Evolutionary conservation across 2,888 invertebrate species (phyloP), one percentile per base, ranked within the genome.

Genomic region (Cordylochernes scorpioides): DNA sequence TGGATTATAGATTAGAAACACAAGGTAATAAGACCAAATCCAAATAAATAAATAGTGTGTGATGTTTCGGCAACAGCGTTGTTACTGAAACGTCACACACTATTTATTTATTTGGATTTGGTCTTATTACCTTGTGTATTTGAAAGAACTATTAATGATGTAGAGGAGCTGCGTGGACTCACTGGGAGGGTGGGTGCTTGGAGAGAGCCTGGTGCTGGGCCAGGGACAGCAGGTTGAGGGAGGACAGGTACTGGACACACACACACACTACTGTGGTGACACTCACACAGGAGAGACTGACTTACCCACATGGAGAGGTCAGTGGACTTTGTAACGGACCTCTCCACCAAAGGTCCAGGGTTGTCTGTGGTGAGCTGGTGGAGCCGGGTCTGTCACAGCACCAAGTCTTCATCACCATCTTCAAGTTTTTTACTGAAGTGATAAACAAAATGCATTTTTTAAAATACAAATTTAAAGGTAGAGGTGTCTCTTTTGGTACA

Each of bases 191-290:
- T 44, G 55, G 60, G 22, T 65, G 65, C 18, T 64, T 64, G 42
- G 66, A 64, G 42, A 68, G 59, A 2, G 72, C 72, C 27, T 67
- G 65, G 49, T 71, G 66, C 47, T 73, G 72, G 2, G 75, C 73
- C 49, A 67, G 70, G 43, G 66, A 70, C 51, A 68, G 73, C 38
- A 66, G 65, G 32, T 66, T 74, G 44, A 69, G 60, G 6, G 68
- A 73, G 25, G 71, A 67, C 28, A 68, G 64, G 48, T 71, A 71
- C 44, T 64, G 64, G 15, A 47, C 7, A 25, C 25, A 25, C 7
- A 25, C 2, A 2, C 7, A 24, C 25, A 24, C 7, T 12, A 10
- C 10, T 7, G 13, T 14, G 13, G 7, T 12, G 6, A 24, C 7
- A 24, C n/a, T 12, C 7, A 24, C n/a, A 24, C 7, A 8, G n/a